Conservation (phyloP, 2,113 vertebrate genomes). For the Eubucco bourcierii region DNA sequence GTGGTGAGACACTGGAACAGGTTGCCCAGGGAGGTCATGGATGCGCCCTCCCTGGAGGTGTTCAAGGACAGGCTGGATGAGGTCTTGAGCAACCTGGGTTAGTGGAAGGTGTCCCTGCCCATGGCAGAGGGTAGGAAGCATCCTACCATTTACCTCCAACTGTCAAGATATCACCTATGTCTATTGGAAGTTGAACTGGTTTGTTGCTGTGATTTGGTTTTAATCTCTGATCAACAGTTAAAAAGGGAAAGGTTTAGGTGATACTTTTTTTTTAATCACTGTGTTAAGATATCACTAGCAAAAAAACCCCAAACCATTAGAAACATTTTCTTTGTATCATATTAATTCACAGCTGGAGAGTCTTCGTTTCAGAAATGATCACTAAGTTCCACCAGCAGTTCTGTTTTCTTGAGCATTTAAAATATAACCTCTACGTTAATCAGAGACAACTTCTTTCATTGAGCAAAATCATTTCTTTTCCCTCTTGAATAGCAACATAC, state of each 20-base stretch:
- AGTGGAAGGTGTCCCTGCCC: too few relatives aligned
- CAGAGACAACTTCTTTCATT: not conserved
- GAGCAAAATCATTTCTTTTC: not conserved
- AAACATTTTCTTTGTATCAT: not conserved
- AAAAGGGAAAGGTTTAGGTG: not conserved
- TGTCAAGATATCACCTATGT: accelerated
- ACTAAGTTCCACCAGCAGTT: not conserved
- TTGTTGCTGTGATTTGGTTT: not conserved
- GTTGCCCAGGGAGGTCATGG: too few relatives aligned
- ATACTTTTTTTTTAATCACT: not conserved
- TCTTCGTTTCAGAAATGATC: not conserved
- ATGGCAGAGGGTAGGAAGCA: too few relatives aligned
- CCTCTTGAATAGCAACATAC: not conserved
- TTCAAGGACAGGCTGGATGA: too few relatives aligned
- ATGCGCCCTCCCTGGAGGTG: too few relatives aligned
- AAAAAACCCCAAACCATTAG: not conserved
- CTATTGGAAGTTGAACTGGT: not conserved
- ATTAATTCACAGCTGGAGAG: not conserved
- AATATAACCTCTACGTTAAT: not conserved
- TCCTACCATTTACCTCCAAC: not conserved
- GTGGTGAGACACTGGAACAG: too few relatives aligned
- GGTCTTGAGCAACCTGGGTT: too few relatives aligned
- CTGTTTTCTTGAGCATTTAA: not conserved
- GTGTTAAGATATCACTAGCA: not conserved
- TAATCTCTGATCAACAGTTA: not conserved